phyloP scores from a whole-genome alignment of 2,797 vertebrate genomes.

The Macrochelys suwanniensis region DNA sequence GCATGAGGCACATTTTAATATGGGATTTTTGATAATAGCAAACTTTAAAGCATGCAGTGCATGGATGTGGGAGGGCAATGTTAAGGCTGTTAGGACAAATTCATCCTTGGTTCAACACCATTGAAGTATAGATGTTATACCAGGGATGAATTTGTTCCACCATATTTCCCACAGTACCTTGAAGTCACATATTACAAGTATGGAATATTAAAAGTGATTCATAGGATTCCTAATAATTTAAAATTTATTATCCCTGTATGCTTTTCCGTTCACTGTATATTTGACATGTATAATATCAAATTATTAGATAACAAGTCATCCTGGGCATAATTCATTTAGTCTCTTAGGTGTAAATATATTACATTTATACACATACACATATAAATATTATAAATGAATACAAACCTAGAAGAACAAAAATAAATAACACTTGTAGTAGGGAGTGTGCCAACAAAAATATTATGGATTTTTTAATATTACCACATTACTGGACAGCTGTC shows the following conservation, averaged over 20 bases:
- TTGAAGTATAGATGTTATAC: not conserved
- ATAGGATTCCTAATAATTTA: not conserved
- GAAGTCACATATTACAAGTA: not conserved
- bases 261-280: not conserved
- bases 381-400: not conserved
- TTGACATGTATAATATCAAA: not conserved
- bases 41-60: not conserved
- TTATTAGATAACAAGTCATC: not conserved
- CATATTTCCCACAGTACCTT: not conserved
- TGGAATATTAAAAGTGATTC: not conserved
- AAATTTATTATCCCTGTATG: not conserved
- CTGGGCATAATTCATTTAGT: not conserved
- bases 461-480: accelerated
- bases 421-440: not conserved
- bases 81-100: not conserved
- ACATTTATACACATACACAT: not conserved
- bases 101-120: not conserved
- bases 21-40: constrained; percentile 26
- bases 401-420: constrained; percentile 61
- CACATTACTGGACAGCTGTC: not conserved
- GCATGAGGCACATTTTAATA: not conserved
- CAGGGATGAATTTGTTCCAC: not conserved
- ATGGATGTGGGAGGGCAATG: not conserved
- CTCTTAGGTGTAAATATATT: constrained; percentile 3
- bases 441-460: not conserved